Percentiles rank a stretch among this genome's conserved stretches.
These are phyloP conservation scores for Equus przewalskii DNA, from an alignment of 2,113 vertebrate species.

Conservation along the genomic window DNA sequence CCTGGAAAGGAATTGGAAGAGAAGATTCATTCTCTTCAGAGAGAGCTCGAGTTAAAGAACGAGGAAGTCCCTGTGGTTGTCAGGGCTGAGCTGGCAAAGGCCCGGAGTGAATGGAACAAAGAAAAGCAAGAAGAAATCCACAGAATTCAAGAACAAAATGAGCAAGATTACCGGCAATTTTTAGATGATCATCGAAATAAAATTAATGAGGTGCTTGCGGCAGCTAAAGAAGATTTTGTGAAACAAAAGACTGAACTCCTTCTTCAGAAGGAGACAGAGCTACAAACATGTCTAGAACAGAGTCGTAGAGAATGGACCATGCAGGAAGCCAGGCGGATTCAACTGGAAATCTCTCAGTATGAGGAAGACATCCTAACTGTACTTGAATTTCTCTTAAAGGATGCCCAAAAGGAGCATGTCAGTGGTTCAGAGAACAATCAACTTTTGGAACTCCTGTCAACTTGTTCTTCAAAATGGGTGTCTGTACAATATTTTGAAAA, in stretches of 20 bases:
- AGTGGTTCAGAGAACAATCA: slow-evolving; percentile 54
- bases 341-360: slow-evolving; percentile 82
- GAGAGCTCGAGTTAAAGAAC: slow-evolving; percentile 89
- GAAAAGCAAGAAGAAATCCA: slow-evolving; percentile 95
- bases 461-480: slow-evolving; percentile 62
- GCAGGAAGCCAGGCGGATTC: slow-evolving; percentile 87
- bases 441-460: slow-evolving; percentile 71
- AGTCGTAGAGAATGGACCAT: slow-evolving; percentile 90
- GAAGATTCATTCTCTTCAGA: slow-evolving; percentile 88
- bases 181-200: slow-evolving; percentile 91
- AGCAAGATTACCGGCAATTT: slow-evolving; percentile 90
- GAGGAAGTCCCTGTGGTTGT: slow-evolving; percentile 90
- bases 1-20: slow-evolving; percentile 89
- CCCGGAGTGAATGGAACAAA: slow-evolving; percentile 92
- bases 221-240: slow-evolving; percentile 89
- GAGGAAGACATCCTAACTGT: slow-evolving; percentile 88
- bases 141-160: slow-evolving; percentile 89
- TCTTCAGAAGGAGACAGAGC: slow-evolving; percentile 90
- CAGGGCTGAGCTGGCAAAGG: slow-evolving; percentile 94
- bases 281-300: slow-evolving; percentile 87
- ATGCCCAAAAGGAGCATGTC: slow-evolving; percentile 86
- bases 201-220: slow-evolving; percentile 90
- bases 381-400: slow-evolving; percentile 87
- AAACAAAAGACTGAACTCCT: slow-evolving; percentile 90
- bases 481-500: slow-evolving; percentile 80